Percentiles rank a stretch among this genome's conserved stretches.
Evolutionary conservation across 2,888 invertebrate species (phyloP).

Genomic region (Keiferia lycopersicella): DNA sequence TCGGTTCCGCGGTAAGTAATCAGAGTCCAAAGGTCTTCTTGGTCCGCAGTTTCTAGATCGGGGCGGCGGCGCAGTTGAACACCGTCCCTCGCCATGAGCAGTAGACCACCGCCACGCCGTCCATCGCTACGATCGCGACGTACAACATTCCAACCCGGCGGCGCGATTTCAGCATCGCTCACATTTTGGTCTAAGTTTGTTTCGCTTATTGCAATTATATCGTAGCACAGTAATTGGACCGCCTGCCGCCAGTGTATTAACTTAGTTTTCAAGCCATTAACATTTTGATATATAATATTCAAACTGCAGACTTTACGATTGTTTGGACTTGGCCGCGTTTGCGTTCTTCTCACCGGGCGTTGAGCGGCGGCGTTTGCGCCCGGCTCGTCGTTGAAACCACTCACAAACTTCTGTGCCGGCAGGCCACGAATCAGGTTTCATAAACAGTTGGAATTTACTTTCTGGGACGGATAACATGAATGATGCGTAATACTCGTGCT

Average conservation of each 20-base stretch:
- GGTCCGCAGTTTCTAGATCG: conserved; percentile 29
- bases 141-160: conserved; percentile 28
- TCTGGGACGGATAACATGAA: too few relatives aligned
- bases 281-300: conserved; percentile 29
- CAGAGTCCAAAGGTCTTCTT: conserved; percentile 33
- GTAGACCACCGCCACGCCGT: conserved; percentile 27
- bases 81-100: too few relatives aligned
- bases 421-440: conserved; percentile 23
- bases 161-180: conserved; percentile 26
- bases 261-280: conserved; percentile 31
- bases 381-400: conserved; percentile 26
- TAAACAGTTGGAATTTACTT: background rate
- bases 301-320: background rate
- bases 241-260: conserved; percentile 23
- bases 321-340: background rate
- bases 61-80: too few relatives aligned
- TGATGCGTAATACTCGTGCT: conserved; percentile 14
- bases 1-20: conserved; percentile 15
- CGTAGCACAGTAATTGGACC: conserved; percentile 9
- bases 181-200: conserved; percentile 28
- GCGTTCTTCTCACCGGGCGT: conserved; percentile 5
- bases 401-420: conserved; percentile 19
- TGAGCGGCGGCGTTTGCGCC: conserved; percentile 14
- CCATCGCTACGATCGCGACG: conserved; percentile 29
- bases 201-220: conserved; percentile 29